Base-by-base conservation (phyloP, 1,140 invertebrate species). In the Lepidotrigona ventralis region DNA sequence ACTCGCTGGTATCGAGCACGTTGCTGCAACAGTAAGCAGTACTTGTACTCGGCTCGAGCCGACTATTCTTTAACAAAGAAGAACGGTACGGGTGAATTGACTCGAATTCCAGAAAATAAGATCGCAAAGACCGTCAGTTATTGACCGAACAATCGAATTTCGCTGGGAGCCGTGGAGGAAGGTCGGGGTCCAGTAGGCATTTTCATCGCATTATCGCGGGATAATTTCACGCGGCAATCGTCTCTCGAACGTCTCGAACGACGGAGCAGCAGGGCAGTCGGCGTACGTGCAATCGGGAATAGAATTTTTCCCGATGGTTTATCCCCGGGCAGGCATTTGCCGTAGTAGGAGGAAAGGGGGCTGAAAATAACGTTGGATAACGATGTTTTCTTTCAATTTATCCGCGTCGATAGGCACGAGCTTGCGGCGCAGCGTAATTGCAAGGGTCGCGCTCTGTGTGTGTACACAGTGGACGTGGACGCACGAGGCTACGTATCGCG, bases 371-470 rank as follows among this genome's bases (percentile, higher is more conserved):
- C 80, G 63, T 63, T 58, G 83, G 76, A 79, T 86, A 86, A 88
- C 83, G 86, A 87, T 88, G 78, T 86, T 88, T 88, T 84, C 87
- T 86, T 88, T 87, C 84, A 81, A 87, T 88, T 86, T 85, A 82
- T 79, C 85, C 77, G 80, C 80, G 77, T 85, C 83, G 75, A 88
- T 79, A 79, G 79, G 79, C 60, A 84, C 84, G 64, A 46, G 60
- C 70, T 68, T 60, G 76, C 56, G 70, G 46, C 53, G 53, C 19
- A 46, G 29, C 68, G 77, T 88, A 87, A 87, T 88, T 88, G 85
- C 75, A 26, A 54, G 54, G 15, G 51, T 8, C 26, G 63, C 19
- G 63, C 63, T 39, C 11, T 29, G 33, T 39, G 66, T 21, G 19
- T 39, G 33, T 33, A 39, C 17, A 39, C n/a, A 46, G 39, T 46